Evolutionary conservation across 64 coral and sea anemone species (phyloP).

Genomic region (Astreopora myriophthalma): DNA sequence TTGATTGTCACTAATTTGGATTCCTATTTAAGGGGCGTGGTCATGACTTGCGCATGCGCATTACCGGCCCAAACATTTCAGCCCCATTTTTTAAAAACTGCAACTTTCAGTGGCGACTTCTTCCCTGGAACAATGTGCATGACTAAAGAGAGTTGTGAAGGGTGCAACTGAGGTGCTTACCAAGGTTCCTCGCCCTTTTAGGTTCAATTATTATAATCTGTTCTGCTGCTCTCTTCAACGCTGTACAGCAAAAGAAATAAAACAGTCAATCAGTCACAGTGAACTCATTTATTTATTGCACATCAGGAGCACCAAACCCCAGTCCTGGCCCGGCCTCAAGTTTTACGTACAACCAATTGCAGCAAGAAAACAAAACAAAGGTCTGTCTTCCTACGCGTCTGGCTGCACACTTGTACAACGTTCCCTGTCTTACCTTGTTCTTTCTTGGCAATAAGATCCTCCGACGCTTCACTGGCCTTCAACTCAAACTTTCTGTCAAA

Average conservation of each 20-base stretch:
- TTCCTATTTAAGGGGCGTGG: no score
- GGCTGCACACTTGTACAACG: not conserved
- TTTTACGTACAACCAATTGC: no score
- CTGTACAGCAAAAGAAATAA: slow-evolving; percentile 21
- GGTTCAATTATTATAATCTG: slow-evolving; percentile 90
- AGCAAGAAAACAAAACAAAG: not conserved
- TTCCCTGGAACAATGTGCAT: no score
- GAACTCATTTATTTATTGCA: no score
- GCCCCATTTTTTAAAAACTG: no score
- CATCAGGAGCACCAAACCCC: no score
- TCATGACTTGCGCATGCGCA: no score
- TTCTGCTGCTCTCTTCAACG: slow-evolving; percentile 85
- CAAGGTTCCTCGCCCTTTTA: slow-evolving; percentile 94
- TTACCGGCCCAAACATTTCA: no score
- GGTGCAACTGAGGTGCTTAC: slow-evolving; percentile 29
- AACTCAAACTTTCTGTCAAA: slow-evolving; percentile 91
- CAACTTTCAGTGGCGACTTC: no score
- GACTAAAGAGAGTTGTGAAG: no score
- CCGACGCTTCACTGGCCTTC: slow-evolving; percentile 65
- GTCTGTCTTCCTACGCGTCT: not conserved
- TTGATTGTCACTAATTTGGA: no score
- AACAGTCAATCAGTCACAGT: not conserved
- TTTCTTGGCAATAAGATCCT: slow-evolving; percentile 69
- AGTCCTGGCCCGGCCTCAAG: no score
- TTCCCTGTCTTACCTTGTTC: slow-evolving; percentile 64